phyloP scores from a whole-genome alignment of 2,888 invertebrate genomes.

The Melieria crassipennis region DNA sequence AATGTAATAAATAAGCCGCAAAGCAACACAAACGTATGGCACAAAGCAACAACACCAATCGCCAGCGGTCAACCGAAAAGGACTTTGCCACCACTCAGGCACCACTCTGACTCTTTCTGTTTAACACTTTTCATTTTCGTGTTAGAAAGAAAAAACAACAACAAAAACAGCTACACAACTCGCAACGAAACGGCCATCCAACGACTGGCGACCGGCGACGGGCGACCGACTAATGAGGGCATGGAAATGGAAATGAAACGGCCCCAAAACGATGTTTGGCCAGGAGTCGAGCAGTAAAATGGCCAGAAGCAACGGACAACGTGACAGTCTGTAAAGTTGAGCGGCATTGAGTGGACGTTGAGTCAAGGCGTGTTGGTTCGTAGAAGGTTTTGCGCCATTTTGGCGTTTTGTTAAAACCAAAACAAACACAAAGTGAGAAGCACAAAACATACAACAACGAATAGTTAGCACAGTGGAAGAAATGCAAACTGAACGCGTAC shows the following conservation, averaged over 20 bases:
- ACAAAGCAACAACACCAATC: neutral
- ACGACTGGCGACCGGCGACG: slow-evolving; percentile 3
- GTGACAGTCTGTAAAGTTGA: slow-evolving; percentile 39
- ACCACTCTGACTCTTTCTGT: slow-evolving; percentile 2
- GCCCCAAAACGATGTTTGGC: slow-evolving; percentile 5
- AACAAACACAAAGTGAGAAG: neutral
- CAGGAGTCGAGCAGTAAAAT: slow-evolving; percentile 26
- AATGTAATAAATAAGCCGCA: slow-evolving; percentile 16
- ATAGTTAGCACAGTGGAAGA: slow-evolving; percentile 1
- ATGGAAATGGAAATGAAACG: neutral
- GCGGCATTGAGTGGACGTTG: slow-evolving; percentile 39
- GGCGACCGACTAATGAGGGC: slow-evolving; percentile 6
- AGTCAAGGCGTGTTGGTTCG: neutral
- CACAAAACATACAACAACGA: slow-evolving; percentile 1
- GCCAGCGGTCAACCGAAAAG: slow-evolving; percentile 1
- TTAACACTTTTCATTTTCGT: slow-evolving; percentile 22
- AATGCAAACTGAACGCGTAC: slow-evolving; percentile 23
- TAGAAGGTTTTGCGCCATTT: neutral
- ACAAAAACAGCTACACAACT: no score
- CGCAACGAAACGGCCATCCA: slow-evolving; percentile 1
- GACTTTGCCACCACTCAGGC: slow-evolving; percentile 7
- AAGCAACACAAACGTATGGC: neutral
- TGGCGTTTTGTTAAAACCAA: slow-evolving; percentile 12
- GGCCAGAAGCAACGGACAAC: slow-evolving; percentile 33
- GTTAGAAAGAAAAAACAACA: slow-evolving; percentile 6